A percentile compares a stretch with the other conserved stretches of the same genome.
phyloP scores from a whole-genome alignment of 2,113 vertebrate species.

The Dipodomys merriami region DNA sequence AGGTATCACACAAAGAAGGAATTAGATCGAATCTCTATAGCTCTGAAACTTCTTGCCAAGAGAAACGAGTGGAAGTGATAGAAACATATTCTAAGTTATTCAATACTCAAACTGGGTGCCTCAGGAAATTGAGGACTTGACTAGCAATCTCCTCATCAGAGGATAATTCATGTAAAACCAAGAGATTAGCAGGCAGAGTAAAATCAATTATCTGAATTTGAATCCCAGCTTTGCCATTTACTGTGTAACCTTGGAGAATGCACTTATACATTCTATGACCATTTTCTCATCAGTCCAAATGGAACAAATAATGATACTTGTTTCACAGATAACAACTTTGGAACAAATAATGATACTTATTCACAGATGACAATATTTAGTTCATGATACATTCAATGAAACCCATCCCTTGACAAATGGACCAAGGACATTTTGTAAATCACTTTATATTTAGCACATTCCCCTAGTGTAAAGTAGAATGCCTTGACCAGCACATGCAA shows the following conservation, averaged over 20 bases:
- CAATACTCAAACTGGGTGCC: neutral
- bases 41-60: neutral
- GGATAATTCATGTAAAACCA: neutral
- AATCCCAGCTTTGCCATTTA: neutral
- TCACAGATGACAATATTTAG: neutral
- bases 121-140: neutral
- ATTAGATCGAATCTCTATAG: neutral
- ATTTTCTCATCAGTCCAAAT: slow-evolving; percentile 12
- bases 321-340: neutral
- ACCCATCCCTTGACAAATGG: neutral
- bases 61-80: neutral
- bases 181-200: neutral
- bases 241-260: neutral
- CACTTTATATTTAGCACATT: slow-evolving; percentile 43
- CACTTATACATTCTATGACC: neutral
- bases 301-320: neutral
- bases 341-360: neutral
- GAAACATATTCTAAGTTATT: neutral
- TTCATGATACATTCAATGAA: neutral
- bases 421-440: slow-evolving; percentile 29
- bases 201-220: neutral
- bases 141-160: neutral
- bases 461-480: neutral
- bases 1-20: neutral
- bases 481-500: neutral